Evolutionary conservation across 2,888 invertebrate species (phyloP).

Genomic region (Metalampra italica): DNA sequence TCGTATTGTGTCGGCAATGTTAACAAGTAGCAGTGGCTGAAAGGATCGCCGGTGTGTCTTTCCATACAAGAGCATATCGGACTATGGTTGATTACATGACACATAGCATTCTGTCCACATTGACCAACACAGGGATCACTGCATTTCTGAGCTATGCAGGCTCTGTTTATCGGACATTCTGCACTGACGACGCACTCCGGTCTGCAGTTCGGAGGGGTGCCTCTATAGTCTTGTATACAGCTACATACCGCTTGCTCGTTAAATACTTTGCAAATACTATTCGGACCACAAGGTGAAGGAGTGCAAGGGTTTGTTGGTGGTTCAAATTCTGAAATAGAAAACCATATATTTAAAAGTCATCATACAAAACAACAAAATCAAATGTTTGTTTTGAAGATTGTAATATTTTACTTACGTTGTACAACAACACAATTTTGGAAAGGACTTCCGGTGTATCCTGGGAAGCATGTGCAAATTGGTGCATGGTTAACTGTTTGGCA

Average conservation of each 20-base stretch:
- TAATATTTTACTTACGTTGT: constrained; percentile 39
- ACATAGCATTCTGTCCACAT: constrained; percentile 85
- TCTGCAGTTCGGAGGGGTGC: constrained; percentile 83
- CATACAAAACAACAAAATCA: too few relatives aligned
- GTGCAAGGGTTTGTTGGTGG: constrained; percentile 79
- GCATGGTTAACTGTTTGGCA: constrained; percentile 86
- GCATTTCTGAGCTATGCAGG: constrained; percentile 84
- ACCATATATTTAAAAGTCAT: background rate
- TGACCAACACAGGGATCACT: constrained; percentile 84
- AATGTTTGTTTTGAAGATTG: too few relatives aligned
- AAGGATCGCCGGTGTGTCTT: constrained; percentile 82
- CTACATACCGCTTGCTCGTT: constrained; percentile 86
- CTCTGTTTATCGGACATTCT: constrained; percentile 83
- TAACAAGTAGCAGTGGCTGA: constrained; percentile 75
- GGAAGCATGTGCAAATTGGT: constrained; percentile 83
- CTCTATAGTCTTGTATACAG: constrained; percentile 81
- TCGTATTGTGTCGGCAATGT: constrained; percentile 34
- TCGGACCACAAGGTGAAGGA: constrained; percentile 90
- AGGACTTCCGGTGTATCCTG: constrained; percentile 82
- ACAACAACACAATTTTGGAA: constrained; percentile 55
- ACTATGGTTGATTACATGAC: constrained; percentile 84
- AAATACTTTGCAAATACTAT: constrained; percentile 86
- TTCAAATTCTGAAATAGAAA: constrained; percentile 44
- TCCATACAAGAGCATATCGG: constrained; percentile 83
- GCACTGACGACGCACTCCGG: constrained; percentile 85